phyloP scores from a whole-genome alignment of 2,888 invertebrate genomes.

The Idaea dimidiata region DNA sequence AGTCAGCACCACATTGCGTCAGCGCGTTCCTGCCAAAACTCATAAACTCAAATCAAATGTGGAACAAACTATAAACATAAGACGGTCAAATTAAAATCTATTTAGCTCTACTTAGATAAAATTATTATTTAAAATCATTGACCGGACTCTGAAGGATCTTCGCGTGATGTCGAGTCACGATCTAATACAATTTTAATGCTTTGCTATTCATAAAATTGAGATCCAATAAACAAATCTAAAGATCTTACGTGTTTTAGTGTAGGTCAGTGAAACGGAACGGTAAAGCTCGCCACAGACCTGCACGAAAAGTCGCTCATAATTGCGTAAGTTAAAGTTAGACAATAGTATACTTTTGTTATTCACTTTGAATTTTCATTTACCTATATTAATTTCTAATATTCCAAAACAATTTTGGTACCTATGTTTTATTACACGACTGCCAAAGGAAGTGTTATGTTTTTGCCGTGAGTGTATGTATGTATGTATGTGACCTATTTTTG shows the following conservation, averaged over 20 bases:
- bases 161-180: constrained; percentile 16
- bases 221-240: neutral
- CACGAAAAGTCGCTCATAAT: neutral
- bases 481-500: no score
- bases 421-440: no score
- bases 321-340: no score
- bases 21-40: neutral
- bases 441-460: no score
- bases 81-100: neutral
- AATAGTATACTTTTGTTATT: no score
- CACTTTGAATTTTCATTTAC: no score
- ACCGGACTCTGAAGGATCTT: constrained; percentile 10
- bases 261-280: neutral
- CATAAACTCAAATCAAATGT: neutral
- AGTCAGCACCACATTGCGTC: no score
- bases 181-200: constrained; percentile 18
- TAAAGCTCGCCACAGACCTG: neutral
- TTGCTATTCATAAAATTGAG: neutral
- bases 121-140: constrained; percentile 12
- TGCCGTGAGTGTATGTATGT: no score
- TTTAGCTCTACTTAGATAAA: no score
- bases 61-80: neutral
- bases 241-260: neutral
- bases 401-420: no score
- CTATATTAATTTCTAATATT: no score